Base-by-base conservation (phyloP, 2,888 invertebrate genomes). In the Digitonthophagus gazella region DNA sequence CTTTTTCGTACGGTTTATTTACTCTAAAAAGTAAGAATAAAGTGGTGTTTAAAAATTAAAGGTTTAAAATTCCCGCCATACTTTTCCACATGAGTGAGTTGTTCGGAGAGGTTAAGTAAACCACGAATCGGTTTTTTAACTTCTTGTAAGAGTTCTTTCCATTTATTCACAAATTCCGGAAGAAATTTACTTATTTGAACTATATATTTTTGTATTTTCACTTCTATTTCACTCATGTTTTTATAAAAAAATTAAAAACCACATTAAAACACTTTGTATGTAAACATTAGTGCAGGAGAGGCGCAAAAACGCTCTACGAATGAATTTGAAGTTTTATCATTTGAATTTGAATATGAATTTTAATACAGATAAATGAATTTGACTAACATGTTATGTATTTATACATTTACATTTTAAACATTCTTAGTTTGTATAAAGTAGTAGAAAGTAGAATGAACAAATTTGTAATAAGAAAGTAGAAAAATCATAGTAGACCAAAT, bases 51-150 rank as follows among this genome's bases (percentile, higher is more conserved):
- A 61, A 44, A 11, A 16, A 18, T 61, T 19, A 14, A 20, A 44
- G 2, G 1, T 67, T 69, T 16, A 66, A 66, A 69, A 19, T 54
- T 61, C 14, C 58, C 65, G 57, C 64, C 58, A 14, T 67, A 73
- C 73, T 54, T 67, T 14, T 67, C 66, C 64, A 73, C 72, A 63
- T 67, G 67, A 44, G 69, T 55, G 44, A 72, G 20, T 73, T 87
- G 85, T 78, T 85, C 84, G 75, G 85, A 83, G 76, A 84, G 81
- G 81, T 86, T 86, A 81, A 83, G 81, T 77, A 88, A 83, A 81
- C 84, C 83, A 73, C 81, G 80, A 76, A 85, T 82, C 77, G 83
- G 83, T 79, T 84, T 84, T 80, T 82, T 83, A 83, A 85, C 84
- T 76, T 85, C 83, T 81, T 84, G 83, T 83, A 87, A 83, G 78